A percentile compares a stretch with the other conserved stretches of the same genome.
These are phyloP conservation scores for Drosophila setifemur DNA, from an alignment of 1,140 invertebrate species.

Conservation along the genomic window DNA sequence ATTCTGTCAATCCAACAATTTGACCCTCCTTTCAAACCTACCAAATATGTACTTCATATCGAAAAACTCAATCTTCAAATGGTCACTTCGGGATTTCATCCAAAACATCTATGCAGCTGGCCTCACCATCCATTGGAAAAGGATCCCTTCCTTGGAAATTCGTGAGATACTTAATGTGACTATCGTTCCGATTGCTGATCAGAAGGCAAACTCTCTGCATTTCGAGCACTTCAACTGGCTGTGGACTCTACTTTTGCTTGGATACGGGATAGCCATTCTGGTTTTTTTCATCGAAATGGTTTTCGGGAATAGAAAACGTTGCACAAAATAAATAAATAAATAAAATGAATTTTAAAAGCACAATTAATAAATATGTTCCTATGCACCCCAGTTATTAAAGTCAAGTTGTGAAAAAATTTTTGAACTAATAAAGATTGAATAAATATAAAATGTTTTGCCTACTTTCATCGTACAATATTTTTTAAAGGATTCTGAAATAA, in stretches of 20 bases:
- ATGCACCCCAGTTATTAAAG: no score
- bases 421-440: no score
- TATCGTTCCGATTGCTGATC: background rate
- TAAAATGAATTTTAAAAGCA: no score
- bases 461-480: no score
- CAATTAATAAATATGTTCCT: no score
- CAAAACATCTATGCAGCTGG: constrained; percentile 2
- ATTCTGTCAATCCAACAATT: background rate
- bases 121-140: constrained; percentile 1
- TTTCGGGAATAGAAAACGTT: no score
- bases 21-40: background rate
- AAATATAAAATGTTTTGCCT: no score
- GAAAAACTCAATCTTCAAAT: constrained; percentile 19
- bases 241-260: constrained; percentile 4
- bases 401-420: no score
- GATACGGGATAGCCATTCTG: background rate
- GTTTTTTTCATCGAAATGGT: constrained; percentile 14
- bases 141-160: fast-evolving
- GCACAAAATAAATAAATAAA: no score
- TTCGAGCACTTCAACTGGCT: constrained; percentile 8
- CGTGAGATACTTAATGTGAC: background rate
- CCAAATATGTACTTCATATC: background rate
- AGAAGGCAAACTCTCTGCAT: background rate
- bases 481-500: no score
- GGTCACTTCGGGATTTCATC: no score